These are phyloP conservation scores for Pseudachorutes palmiensis DNA, from an alignment of 1,140 invertebrate species.

Conservation along the genomic window DNA sequence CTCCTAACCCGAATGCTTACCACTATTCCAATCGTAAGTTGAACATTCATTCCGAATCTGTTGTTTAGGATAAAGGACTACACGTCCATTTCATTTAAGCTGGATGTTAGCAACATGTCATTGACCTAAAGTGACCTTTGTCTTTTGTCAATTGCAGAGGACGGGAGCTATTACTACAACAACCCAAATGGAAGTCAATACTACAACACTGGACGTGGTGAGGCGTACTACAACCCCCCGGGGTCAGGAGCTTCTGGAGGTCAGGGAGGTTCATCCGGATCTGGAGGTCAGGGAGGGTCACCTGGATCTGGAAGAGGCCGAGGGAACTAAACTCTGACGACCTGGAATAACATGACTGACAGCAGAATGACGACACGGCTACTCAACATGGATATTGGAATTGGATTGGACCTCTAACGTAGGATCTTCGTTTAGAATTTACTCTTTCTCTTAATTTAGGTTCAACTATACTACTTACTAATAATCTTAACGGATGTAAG, in stretches of 20 bases:
- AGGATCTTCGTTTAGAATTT: no score
- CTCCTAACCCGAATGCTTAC: slow-evolving; percentile 3
- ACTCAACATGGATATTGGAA: no score
- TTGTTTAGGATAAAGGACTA: neutral
- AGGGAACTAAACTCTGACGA: no score
- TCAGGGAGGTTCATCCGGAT: neutral
- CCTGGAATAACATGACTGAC: no score
- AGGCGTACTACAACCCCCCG: neutral
- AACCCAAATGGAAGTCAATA: neutral
- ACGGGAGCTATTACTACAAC: slow-evolving; percentile 1
- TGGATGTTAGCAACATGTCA: neutral
- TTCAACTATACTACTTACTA: no score
- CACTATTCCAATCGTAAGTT: slow-evolving; percentile 2
- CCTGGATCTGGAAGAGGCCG: no score
- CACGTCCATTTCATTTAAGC: no score
- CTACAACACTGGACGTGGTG: neutral
- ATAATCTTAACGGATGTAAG: no score
- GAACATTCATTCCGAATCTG: neutral
- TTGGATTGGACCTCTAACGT: no score
- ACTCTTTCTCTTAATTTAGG: no score
- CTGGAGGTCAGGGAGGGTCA: neutral
- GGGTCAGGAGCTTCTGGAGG: neutral
- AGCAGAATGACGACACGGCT: no score
- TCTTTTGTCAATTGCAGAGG: neutral
- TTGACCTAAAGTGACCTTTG: neutral